phyloP scores from a whole-genome alignment of 2,888 invertebrate species.

The Trissoscelio sp. region DNA sequence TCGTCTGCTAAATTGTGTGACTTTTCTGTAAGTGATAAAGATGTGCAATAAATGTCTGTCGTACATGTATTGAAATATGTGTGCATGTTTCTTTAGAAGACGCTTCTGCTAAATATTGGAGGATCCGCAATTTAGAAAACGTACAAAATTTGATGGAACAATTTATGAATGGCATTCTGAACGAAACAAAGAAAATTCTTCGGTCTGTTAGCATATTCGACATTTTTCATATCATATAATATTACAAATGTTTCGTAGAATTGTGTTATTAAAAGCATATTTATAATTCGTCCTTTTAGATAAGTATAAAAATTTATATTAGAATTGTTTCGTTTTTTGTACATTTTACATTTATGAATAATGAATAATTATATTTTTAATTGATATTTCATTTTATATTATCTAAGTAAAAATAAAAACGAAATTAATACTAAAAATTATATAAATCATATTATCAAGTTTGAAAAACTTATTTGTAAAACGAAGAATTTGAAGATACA shows the following conservation, averaged over 20 bases:
- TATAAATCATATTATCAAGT: too few relatives aligned
- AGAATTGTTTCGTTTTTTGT: too few relatives aligned
- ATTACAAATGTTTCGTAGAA: neutral
- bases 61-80: conserved; percentile 31
- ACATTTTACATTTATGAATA: too few relatives aligned
- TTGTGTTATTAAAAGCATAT: too few relatives aligned
- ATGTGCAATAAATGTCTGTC: conserved; percentile 42
- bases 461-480: too few relatives aligned
- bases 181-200: conserved; percentile 5
- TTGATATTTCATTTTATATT: too few relatives aligned
- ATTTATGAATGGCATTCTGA: conserved; percentile 17
- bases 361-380: too few relatives aligned
- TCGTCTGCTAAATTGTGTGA: neutral
- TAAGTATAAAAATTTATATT: too few relatives aligned
- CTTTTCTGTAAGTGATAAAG: conserved; percentile 42
- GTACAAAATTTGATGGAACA: conserved; percentile 20
- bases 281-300: too few relatives aligned
- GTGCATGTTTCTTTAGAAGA: conserved; percentile 25
- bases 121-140: conserved; percentile 18
- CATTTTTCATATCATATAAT: neutral
- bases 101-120: conserved; percentile 25
- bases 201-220: conserved; percentile 4
- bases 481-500: neutral
- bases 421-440: too few relatives aligned
- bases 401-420: too few relatives aligned